phyloP scores from a whole-genome alignment of 2,113 vertebrate genomes.

The Alces alces region DNA sequence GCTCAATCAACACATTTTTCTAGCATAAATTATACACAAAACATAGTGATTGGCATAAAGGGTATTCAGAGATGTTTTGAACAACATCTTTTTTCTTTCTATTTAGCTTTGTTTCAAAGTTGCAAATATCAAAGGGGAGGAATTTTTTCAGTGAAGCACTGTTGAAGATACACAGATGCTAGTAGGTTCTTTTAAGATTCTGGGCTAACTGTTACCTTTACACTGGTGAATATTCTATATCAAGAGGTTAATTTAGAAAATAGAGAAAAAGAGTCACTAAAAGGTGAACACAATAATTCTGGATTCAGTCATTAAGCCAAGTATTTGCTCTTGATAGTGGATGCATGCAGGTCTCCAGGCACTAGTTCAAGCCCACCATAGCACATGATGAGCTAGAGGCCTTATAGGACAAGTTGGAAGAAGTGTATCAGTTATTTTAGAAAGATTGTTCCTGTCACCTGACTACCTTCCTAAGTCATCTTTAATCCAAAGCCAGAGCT shows the following conservation, averaged over 20 bases:
- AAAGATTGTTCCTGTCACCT: neutral
- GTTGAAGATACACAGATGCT: neutral
- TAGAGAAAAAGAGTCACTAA: neutral
- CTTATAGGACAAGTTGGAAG: neutral
- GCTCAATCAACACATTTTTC: neutral
- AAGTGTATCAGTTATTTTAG: neutral
- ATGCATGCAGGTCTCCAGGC: neutral
- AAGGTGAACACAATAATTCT: neutral
- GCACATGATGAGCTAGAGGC: neutral
- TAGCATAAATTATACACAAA: neutral
- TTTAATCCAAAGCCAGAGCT: conserved; percentile 59
- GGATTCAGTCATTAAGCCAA: neutral
- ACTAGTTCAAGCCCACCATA: neutral
- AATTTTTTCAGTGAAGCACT: neutral
- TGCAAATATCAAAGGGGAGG: neutral
- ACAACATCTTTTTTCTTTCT: neutral
- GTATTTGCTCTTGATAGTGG: neutral
- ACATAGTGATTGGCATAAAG: neutral
- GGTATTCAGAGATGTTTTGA: neutral
- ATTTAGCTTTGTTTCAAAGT: neutral
- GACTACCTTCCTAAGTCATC: conserved; percentile 43
- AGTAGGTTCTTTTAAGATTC: neutral
- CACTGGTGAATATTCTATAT: neutral
- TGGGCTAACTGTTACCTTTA: neutral
- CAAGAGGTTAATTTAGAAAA: neutral